Percentiles rank a stretch among this genome's conserved stretches.
These are phyloP conservation scores for Saimiri boliviensis DNA, from an alignment of 2,113 vertebrate genomes.

Conservation along the genomic window DNA sequence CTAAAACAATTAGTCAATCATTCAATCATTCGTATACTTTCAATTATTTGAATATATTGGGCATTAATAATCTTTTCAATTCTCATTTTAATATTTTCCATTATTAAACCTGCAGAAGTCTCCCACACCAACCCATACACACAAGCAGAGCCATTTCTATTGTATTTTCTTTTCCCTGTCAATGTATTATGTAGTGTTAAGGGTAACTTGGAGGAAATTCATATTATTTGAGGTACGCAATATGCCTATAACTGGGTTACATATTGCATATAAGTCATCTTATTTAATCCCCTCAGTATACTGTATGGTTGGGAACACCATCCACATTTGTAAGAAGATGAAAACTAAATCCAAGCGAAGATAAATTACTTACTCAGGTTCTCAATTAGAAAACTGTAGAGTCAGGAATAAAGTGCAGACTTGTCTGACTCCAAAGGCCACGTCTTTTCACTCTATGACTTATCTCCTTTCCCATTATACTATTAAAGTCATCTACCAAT, in stretches of 20 bases:
- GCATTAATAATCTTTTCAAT: slow-evolving; percentile 59
- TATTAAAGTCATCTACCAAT: slow-evolving; percentile 47
- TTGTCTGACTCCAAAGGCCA: neutral
- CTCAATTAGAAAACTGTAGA: neutral
- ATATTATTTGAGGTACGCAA: neutral
- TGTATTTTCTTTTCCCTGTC: neutral
- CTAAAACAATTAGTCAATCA: slow-evolving; percentile 59
- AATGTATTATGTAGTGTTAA: neutral
- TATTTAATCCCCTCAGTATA: neutral
- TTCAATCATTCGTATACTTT: slow-evolving; percentile 59
- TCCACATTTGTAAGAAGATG: neutral
- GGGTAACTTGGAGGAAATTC: neutral
- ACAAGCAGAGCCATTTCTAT: neutral
- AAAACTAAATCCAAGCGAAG: neutral
- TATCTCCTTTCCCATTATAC: slow-evolving; percentile 58
- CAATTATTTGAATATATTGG: slow-evolving; percentile 70
- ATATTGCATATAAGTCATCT: neutral
- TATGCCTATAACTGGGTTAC: neutral
- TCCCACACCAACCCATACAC: no score
- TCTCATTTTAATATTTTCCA: slow-evolving; percentile 71
- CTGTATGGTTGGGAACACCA: neutral
- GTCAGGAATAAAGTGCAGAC: neutral
- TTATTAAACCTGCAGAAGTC: slow-evolving; percentile 32
- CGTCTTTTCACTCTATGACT: neutral
- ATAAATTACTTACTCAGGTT: neutral